phyloP scores from a whole-genome alignment of 2,888 invertebrate genomes.

The Fragum whitleyi region DNA sequence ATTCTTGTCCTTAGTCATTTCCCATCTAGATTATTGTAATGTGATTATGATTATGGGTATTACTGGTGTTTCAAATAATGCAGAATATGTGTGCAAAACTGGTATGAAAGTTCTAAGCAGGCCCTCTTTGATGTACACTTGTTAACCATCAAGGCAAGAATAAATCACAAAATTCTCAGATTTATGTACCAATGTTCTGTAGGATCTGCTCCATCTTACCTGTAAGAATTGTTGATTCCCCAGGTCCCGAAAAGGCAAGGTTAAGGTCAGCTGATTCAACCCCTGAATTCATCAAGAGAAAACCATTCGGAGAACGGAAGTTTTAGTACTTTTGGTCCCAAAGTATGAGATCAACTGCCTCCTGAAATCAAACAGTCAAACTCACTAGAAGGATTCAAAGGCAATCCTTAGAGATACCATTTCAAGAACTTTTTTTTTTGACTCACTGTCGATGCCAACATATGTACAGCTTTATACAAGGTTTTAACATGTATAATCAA shows the following conservation, averaged over 20 bases:
- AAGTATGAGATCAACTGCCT: background rate
- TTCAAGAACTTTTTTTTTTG: background rate
- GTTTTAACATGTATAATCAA: no score
- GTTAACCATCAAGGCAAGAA: constrained; percentile 6
- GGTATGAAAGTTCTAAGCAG: background rate
- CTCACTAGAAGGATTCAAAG: background rate
- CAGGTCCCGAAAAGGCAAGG: background rate
- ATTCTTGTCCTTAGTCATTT: constrained; percentile 21
- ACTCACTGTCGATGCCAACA: background rate
- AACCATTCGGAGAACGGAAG: background rate
- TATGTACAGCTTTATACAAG: no score
- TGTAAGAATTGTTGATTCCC: background rate
- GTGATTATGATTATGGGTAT: constrained; percentile 12
- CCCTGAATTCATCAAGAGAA: background rate
- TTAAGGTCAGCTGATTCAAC: background rate
- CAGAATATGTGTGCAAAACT: background rate
- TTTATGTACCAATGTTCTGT: constrained; percentile 11
- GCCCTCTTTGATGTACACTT: background rate
- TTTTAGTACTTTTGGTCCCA: background rate
- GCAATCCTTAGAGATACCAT: background rate
- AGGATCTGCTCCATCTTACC: background rate
- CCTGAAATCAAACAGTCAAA: background rate
- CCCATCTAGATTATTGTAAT: constrained; percentile 22
- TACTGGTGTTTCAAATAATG: background rate
- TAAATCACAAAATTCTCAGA: background rate